Base-by-base conservation (phyloP, 2,888 invertebrate species). In the Eupithecia insigniata region DNA sequence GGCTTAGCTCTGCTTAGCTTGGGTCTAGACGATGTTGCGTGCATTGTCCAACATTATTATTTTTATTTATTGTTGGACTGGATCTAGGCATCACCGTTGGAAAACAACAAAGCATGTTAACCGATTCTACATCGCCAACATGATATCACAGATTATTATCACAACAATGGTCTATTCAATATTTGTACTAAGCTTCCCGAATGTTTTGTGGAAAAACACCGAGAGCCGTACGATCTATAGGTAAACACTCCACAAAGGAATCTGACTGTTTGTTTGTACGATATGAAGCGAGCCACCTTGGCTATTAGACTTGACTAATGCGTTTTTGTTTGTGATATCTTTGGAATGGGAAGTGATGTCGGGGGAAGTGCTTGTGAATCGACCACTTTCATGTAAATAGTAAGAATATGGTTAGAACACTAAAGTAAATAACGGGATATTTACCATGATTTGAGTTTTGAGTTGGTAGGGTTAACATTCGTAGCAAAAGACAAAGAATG, bases 211-310 rank as follows among this genome's bases (percentile, higher is more conserved):
- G 36, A 26, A 64, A 36, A 64, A 64, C 64, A 64, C 26, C 64
- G 36, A 64, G 39, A 34, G 64, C 36, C 26, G 64, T 26, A 64
- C 36, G 64, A 64, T 32, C 32, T 8, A 62, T 22, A 64, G 30
- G 60, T 69, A 69, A 62, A 66, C 71, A 74, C 74, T 74, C 64
- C 2, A 71, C 71, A 74, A 74, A 71, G 74, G 66, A 36, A 68
- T 61, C 70, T 65, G 67, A 72, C 18, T 88, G 89, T 90, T 90
- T 92, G 82, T 91, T 91, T 90, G 85, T 85, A 80, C 85, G 73
- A 83, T 83, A 82, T 82, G 91, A 92, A 79, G 79, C 76, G 83
- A 81, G 77, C 88, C 92, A 91, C 90, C 87, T 90, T 90, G 77
- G 71, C 86, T 87, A 87, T 89, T 89, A 90, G 86, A 79, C 70